A percentile compares a stretch with the other conserved stretches of the same genome.
phyloP scores from a whole-genome alignment of 1,140 invertebrate species.

The Drosophila oshimai region DNA sequence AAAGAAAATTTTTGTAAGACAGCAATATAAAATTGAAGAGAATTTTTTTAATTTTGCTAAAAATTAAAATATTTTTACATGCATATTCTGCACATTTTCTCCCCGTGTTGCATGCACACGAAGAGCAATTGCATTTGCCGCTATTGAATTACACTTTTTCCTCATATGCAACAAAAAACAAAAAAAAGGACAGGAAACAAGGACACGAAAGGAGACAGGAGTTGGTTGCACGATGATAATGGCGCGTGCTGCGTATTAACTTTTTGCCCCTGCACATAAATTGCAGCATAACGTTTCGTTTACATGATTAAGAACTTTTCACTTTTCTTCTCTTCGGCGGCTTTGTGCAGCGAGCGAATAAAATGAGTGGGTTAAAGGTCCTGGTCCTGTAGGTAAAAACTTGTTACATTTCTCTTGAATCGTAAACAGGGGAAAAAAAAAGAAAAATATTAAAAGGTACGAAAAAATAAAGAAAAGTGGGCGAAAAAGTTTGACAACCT shows the following conservation, averaged over 20 bases:
- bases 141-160: conserved; percentile 17
- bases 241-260: conserved; percentile 39
- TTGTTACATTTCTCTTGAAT: conserved; percentile 23
- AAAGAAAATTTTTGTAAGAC: no score
- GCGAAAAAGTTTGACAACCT: conserved; percentile 4
- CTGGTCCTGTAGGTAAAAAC: conserved; percentile 5
- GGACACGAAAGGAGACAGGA: not conserved
- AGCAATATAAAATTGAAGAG: no score
- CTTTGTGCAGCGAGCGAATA: not conserved
- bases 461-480: no score
- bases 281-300: conserved; percentile 46
- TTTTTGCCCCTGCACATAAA: conserved; percentile 32
- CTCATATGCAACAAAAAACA: not conserved
- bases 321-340: not conserved
- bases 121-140: not conserved
- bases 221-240: conserved; percentile 1
- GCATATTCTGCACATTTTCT: no score
- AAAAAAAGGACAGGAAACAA: not conserved
- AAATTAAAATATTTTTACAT: no score
- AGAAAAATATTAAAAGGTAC: not conserved
- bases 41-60: no score
- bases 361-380: not conserved
- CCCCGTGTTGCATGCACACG: no score
- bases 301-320: conserved; percentile 44
- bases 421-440: conserved; percentile 5